A percentile compares a stretch with the other conserved stretches of the same genome.
Evolutionary conservation across 1,140 invertebrate species (phyloP).

Genomic region (Leptinotarsa defecta): DNA sequence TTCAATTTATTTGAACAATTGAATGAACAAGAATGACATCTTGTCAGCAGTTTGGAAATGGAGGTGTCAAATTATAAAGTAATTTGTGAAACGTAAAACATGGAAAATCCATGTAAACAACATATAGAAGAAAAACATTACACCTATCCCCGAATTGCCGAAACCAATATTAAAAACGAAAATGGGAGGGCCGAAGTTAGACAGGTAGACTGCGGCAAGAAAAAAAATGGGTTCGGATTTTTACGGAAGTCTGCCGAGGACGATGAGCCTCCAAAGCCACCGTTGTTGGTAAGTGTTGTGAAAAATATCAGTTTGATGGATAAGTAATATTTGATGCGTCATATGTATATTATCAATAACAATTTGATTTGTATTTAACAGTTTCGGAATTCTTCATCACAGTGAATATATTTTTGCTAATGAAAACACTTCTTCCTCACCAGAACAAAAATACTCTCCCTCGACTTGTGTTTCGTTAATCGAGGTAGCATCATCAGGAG

Average conservation of each 20-base stretch:
- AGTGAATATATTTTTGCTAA: no score
- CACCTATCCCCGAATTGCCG: constrained; percentile 31
- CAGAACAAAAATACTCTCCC: no score
- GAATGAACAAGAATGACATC: constrained; percentile 22
- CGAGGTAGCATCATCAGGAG: no score
- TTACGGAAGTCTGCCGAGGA: constrained; percentile 28
- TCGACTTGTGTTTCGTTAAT: no score
- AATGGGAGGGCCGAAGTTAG: constrained; percentile 34
- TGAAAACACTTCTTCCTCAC: no score
- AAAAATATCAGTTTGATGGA: no score
- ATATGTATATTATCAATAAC: no score
- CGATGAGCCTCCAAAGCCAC: constrained; percentile 12
- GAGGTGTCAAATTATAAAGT: constrained; percentile 31
- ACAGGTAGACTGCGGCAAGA: constrained; percentile 37
- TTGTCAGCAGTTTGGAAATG: constrained; percentile 18
- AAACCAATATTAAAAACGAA: constrained; percentile 35
- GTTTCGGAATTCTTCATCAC: no score
- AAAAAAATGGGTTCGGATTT: constrained; percentile 25
- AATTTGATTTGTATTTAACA: no score
- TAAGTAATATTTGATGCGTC: no score
- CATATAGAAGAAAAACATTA: constrained; percentile 39
- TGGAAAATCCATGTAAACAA: constrained; percentile 40
- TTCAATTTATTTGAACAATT: constrained; percentile 31
- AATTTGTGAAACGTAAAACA: constrained; percentile 32
- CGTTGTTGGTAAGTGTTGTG: constrained; percentile 10